Base-by-base conservation (phyloP, 2,113 vertebrate species). In the Neolamprologus caudopunctatus region DNA sequence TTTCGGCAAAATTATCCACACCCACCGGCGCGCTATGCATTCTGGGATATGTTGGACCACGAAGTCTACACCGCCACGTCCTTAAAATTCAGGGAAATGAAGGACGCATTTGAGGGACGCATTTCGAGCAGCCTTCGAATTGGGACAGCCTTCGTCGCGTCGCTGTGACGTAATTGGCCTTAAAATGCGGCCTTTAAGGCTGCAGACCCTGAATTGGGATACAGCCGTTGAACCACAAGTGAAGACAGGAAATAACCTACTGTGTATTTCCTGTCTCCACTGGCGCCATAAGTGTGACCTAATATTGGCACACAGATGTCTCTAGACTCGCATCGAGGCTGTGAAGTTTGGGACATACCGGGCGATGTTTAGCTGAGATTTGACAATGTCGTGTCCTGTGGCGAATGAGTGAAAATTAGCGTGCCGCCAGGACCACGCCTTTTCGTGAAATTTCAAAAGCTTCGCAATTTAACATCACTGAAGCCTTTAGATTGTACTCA, bases 201-300 rank as follows among this genome's bases (percentile, higher is more conserved):
- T 33, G 33, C 33, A 33, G 33, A 1, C 33, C 33, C 1, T 45
- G 42, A 14, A 45, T 7, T 45, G 0, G 3, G 13, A 45, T 0
- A 45, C 1, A 2, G 1, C 6, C 0, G 1, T 19, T 63, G 17
- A 3, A 63, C 4, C 58, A 7, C 31, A 35, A 63, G 58, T 63
- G 31, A 2, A 35, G 58, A 35, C 31, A 5, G 16, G 4, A 61
- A 61, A 33, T 61, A 61, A 31, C 57, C 57, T 61, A 61, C 57
- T 61, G 9, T 61, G 57, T 61, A 33, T 61, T 61, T 61, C 16
- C 57, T 61, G 57, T 61, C 16, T 61, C 57, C 57, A 61, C 57
- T 58, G 57, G 28, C 9, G 3, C 28, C 28, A 61, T 33, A 61
- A 33, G 16, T 33, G 28, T 61, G 57, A 61, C 28, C 5, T 61